These are phyloP conservation scores for Bos indicus DNA, from an alignment of 2,113 vertebrate species.

Conservation along the genomic window DNA sequence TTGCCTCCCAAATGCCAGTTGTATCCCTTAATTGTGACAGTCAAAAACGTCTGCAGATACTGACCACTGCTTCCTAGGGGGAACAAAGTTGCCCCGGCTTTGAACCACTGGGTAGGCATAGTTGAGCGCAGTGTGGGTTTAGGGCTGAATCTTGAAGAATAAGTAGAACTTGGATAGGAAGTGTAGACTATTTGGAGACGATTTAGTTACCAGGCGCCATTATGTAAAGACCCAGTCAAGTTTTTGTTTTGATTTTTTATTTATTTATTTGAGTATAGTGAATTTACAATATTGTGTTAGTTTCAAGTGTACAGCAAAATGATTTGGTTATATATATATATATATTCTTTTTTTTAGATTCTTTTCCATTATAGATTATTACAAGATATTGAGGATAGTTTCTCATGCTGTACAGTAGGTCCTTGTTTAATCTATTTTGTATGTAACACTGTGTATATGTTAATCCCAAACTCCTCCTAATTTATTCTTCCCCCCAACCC, in stretches of 20 bases:
- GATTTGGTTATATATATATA: not conserved
- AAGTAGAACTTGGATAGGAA: not conserved
- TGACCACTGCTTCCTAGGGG: not conserved
- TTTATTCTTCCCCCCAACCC: not conserved
- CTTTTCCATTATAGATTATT: not conserved
- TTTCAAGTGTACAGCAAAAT: not conserved
- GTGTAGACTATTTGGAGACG: not conserved
- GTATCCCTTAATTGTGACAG: not conserved
- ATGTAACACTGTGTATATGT: not conserved
- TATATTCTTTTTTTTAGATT: not conserved
- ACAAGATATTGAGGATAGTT: not conserved
- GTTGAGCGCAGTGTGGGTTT: not conserved
- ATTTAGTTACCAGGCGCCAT: not conserved
- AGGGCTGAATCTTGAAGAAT: not conserved
- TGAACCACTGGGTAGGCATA: not conserved
- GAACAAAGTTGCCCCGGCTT: not conserved
- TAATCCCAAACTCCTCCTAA: not conserved
- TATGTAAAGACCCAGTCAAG: not conserved
- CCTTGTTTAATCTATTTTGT: not conserved
- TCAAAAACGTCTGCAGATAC: not conserved
- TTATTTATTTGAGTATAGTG: not conserved
- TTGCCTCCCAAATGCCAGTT: not conserved
- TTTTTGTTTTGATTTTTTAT: not conserved
- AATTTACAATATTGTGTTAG: not conserved
- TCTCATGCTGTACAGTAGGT: not conserved